Evolutionary conservation across 2,888 invertebrate genomes (phyloP).

Genomic region (Dione vanillae): DNA sequence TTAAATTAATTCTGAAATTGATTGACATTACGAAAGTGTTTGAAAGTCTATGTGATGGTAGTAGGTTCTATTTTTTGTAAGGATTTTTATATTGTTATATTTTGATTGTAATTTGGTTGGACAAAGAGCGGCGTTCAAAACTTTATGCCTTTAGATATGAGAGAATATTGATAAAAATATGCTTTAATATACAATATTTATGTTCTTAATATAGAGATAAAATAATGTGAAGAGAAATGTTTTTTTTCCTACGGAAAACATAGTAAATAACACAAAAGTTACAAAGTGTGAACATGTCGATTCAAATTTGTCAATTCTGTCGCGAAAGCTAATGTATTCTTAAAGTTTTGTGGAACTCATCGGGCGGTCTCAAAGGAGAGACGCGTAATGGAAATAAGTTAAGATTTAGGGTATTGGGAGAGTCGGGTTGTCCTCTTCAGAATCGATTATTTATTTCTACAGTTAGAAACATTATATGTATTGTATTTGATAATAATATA

Average conservation of each 20-base stretch:
- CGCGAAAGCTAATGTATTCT: slow-evolving; percentile 76
- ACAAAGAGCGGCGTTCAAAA: too few relatives aligned
- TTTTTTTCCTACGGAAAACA: too few relatives aligned
- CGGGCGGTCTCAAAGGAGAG: slow-evolving; percentile 66
- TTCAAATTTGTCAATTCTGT: slow-evolving; percentile 74
- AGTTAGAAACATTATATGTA: too few relatives aligned
- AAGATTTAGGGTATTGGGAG: slow-evolving; percentile 40
- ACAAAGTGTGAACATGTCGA: slow-evolving; percentile 55
- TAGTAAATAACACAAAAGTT: slow-evolving; percentile 30
- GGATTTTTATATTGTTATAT: too few relatives aligned
- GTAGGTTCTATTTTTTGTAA: background rate
- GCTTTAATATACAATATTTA: too few relatives aligned
- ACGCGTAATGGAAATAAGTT: slow-evolving; percentile 72
- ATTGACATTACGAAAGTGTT: background rate
- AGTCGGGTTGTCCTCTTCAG: background rate
- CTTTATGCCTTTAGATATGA: too few relatives aligned
- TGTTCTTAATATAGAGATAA: background rate
- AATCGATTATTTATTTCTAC: slow-evolving; percentile 18
- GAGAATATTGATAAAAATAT: too few relatives aligned
- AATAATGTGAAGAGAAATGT: background rate
- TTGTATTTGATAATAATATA: too few relatives aligned
- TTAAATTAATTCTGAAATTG: slow-evolving; percentile 15
- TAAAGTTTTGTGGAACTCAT: slow-evolving; percentile 73
- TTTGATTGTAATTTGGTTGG: too few relatives aligned
- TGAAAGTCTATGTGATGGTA: background rate